Evolutionary conservation across 2,113 vertebrate genomes (phyloP).

Genomic region (Ardeotis arabs): DNA sequence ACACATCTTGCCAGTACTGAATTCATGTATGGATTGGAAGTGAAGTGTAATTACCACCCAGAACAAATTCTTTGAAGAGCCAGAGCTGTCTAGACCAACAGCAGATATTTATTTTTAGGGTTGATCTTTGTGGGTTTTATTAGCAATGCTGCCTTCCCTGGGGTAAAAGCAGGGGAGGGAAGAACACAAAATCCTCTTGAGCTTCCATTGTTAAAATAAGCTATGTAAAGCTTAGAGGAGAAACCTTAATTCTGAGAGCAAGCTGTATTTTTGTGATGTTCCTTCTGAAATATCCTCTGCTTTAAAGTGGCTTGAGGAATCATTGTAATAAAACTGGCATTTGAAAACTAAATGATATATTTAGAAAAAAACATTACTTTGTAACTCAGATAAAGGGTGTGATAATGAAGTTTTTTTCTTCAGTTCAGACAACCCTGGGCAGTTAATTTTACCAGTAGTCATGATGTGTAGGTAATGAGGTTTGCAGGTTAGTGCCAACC

Average conservation of each 20-base stretch:
- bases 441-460: neutral
- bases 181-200: slow-evolving; percentile 22
- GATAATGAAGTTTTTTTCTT: neutral
- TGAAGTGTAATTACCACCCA: slow-evolving; percentile 33
- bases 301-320: neutral
- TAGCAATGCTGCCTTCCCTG: slow-evolving; percentile 24
- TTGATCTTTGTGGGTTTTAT: slow-evolving; percentile 50
- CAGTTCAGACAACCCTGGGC: neutral
- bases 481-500: neutral
- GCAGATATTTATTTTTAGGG: slow-evolving; percentile 62
- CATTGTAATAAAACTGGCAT: neutral
- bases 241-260: neutral
- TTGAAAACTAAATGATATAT: neutral
- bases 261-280: neutral
- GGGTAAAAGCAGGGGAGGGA: slow-evolving; percentile 9
- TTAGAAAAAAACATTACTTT: neutral
- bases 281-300: neutral
- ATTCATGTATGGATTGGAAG: neutral
- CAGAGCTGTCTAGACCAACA: slow-evolving; percentile 44
- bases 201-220: slow-evolving; percentile 29
- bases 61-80: slow-evolving; percentile 55
- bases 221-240: neutral
- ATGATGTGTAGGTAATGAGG: neutral
- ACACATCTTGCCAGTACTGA: neutral
- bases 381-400: neutral